These are phyloP conservation scores for Sphecodes monilicornis DNA, from an alignment of 2,888 invertebrate genomes.

Conservation along the genomic window DNA sequence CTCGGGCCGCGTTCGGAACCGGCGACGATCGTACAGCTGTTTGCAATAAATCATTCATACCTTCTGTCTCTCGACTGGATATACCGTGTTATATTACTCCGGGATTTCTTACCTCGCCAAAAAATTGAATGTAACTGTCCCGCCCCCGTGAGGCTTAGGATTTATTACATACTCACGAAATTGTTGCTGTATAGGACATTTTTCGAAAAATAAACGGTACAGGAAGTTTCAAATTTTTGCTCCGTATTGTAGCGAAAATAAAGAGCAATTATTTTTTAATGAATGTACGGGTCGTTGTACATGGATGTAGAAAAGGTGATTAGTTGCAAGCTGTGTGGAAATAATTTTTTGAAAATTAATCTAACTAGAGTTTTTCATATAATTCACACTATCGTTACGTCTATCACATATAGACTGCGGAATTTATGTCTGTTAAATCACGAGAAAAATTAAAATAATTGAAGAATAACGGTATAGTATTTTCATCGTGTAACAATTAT, in stretches of 20 bases:
- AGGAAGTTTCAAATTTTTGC: neutral
- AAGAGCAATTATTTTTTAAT: neutral
- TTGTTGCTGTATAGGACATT: no score
- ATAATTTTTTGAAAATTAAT: neutral
- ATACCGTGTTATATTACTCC: neutral
- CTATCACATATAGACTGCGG: no score
- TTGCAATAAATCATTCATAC: constrained; percentile 28
- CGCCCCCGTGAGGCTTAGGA: neutral
- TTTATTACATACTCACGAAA: neutral
- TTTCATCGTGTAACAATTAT: no score
- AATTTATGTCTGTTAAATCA: no score
- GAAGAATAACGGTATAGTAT: no score
- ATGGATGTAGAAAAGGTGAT: neutral
- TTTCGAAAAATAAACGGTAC: neutral
- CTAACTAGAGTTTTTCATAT: neutral
- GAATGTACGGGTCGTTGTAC: neutral
- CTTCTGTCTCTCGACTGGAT: neutral
- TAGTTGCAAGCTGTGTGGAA: neutral
- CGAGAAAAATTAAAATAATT: no score
- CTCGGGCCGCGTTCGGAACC: neutral
- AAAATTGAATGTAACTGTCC: neutral
- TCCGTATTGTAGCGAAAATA: neutral
- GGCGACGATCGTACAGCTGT: neutral
- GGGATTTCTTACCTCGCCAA: neutral
- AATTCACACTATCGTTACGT: no score